Evolutionary conservation across 2,888 invertebrate genomes (phyloP), one percentile per base, ranked within the genome.

Genomic region (Drosophila buzzatii): DNA sequence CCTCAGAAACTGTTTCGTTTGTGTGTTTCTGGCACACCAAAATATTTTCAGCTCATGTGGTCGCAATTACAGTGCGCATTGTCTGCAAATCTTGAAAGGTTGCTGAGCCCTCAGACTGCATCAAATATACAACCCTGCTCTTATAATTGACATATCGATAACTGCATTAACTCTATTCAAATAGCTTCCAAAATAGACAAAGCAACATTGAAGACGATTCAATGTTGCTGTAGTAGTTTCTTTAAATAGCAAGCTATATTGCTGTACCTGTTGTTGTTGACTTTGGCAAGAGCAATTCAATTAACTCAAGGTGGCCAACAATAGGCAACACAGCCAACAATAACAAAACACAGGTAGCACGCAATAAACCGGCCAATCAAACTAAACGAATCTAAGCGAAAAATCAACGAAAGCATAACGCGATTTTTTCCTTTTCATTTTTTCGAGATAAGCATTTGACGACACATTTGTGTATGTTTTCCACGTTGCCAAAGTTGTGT

Each of bases 231-330:
- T 10, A 12, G n/a, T 42, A 51, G 35, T 64, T 61, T 39, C 55
- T 53, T 79, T 63, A 58, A 52, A 62, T 44, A 44, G 57, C 55
- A 47, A 37, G 35, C 47, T 41, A 60, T 59, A 3, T 35, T 37
- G 49, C 45, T 45, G 55, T 53, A 59, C 35, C 57, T 70, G 60
- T 57, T 59, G 49, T 69, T 59, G 53, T 51, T 35, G 33, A 57
- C 45, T 73, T 66, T 63, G 61, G 61, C 64, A 60, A 76, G 31
- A 73, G 55, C 77, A 71, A 68, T 69, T 79, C 51, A 76, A 82
- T 86, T 74, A 73, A 64, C 47, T 77, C 81, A 86, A 81, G 81
- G 84, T 81, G 60, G 71, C 9, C 49, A 51, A 39, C 56, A 8
- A 10, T 8, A 33, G 31, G 31, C 47, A 60, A 33, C 42, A 57